phyloP scores from a whole-genome alignment of 2,797 vertebrate genomes.

The Sebastes kiyomatsui region DNA sequence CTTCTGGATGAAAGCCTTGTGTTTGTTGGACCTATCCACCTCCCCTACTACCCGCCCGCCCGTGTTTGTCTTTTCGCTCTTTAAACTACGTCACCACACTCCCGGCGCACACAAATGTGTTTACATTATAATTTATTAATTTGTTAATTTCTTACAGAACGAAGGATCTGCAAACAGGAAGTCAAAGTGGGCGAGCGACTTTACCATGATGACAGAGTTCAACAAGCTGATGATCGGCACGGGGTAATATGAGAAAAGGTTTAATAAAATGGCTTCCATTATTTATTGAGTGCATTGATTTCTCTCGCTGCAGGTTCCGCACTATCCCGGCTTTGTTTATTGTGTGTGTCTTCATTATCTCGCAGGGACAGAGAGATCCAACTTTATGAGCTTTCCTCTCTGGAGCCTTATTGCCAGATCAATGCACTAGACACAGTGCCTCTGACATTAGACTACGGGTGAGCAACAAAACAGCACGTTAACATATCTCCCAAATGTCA shows the following conservation, averaged over 20 bases:
- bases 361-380: constrained; percentile 85
- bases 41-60: too few relatives aligned
- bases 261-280: background rate
- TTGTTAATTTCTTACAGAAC: constrained; percentile 45
- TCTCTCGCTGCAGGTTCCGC: background rate
- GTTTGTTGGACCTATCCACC: too few relatives aligned
- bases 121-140: background rate
- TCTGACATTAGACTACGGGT: constrained; percentile 84
- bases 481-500: background rate
- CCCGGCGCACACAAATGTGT: too few relatives aligned
- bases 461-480: constrained; percentile 29
- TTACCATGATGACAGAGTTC: constrained; percentile 77
- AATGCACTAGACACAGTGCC: constrained; percentile 81
- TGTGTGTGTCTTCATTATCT: background rate
- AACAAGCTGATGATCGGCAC: constrained; percentile 84
- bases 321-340: background rate
- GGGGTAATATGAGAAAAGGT: constrained; percentile 48
- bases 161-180: constrained; percentile 71
- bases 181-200: constrained; percentile 80
- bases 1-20: too few relatives aligned
- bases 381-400: constrained; percentile 83
- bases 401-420: constrained; percentile 86
- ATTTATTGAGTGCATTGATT: background rate
- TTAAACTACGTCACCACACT: too few relatives aligned
- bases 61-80: too few relatives aligned